Evolutionary conservation across 2,113 vertebrate genomes (phyloP), one percentile per base, ranked within the genome.

Genomic region (Sceloporus tristichus): DNA sequence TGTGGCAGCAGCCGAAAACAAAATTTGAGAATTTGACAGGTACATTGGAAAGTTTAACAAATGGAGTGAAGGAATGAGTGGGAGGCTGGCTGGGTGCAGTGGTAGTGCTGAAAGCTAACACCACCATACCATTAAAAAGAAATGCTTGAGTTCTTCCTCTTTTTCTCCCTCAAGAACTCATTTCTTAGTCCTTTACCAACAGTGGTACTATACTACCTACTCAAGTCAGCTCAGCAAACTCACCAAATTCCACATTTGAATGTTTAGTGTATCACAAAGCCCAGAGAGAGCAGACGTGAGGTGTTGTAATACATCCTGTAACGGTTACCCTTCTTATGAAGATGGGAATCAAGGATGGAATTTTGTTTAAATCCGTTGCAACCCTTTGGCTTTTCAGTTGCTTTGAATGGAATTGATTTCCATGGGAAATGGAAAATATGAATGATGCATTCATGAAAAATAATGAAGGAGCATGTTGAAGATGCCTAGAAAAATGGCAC

Each of bases 161-260:
- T 75, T 74, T 74, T 38, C 53, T 74, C 53, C 53, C 38, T 76
- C 62, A 19, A 65, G 23, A 85, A 29, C 7, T 40, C 21, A 1
- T 19, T 66, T 21, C 29, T 70, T 29, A 34, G 42, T 34, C 29
- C 75, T 78, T 29, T 42, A 62, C 3, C 34, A 59, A 16, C 13
- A 29, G 42, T 18, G 3, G 11, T 78, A 53, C 42, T 25, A 1
- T 66, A 53, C 29, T 78, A n/a, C 10, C 78, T 66, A 70, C 19
- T 9, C 40, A 86, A 29, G 40, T 68, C 62, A n/a, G 68, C 68
- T 56, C n/a, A 68, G 16, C 68, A 42, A 76, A 85, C 19, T 29
- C n/a, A 40, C 75, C 29, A 25, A 85, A 29, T 40, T 59, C 59
- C 74, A 78, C 23, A 66, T 78, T 48, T 85, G 38, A 85, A 78